Percentiles rank a stretch among this genome's conserved stretches.
phyloP scores from a whole-genome alignment of 2,888 invertebrate species.

The Neria commutata region DNA sequence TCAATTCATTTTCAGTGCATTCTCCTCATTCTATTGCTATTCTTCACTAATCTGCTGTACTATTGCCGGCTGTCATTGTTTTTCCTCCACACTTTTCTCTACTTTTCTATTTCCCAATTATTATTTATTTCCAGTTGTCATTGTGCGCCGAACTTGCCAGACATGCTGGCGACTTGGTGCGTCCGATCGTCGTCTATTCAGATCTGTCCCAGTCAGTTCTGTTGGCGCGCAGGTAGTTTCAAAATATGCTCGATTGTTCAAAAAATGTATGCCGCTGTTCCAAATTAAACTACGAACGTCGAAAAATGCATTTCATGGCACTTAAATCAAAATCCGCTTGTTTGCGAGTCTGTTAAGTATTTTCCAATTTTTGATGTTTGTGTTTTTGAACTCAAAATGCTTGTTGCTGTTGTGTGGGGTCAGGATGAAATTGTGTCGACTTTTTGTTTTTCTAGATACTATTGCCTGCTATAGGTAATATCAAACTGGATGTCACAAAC shows the following conservation, averaged over 20 bases:
- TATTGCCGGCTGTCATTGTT: neutral
- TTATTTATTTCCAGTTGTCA: too few species aligned
- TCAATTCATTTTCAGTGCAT: conserved; percentile 18
- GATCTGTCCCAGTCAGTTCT: neutral
- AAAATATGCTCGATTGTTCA: too few species aligned
- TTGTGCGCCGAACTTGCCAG: too few species aligned
- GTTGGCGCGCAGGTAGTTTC: neutral
- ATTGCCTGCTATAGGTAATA: too few species aligned
- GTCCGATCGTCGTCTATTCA: neutral
- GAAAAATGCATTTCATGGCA: neutral
- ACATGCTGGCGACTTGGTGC: too few species aligned
- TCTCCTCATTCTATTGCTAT: conserved; percentile 24
- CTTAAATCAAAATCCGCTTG: conserved; percentile 9
- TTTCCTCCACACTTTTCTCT: neutral
- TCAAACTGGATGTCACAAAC: too few species aligned
- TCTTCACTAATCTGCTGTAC: conserved; percentile 2
- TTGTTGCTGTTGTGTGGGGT: neutral
- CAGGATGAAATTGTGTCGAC: neutral
- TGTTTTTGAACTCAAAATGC: neutral
- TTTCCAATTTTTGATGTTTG: neutral
- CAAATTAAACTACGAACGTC: too few species aligned
- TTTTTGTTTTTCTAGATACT: too few species aligned
- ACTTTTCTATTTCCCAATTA: too few species aligned
- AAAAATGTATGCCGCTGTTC: too few species aligned
- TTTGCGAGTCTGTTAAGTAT: too few species aligned